Base-by-base conservation (phyloP, 1,140 invertebrate genomes). In the Lanistes nyassanus region DNA sequence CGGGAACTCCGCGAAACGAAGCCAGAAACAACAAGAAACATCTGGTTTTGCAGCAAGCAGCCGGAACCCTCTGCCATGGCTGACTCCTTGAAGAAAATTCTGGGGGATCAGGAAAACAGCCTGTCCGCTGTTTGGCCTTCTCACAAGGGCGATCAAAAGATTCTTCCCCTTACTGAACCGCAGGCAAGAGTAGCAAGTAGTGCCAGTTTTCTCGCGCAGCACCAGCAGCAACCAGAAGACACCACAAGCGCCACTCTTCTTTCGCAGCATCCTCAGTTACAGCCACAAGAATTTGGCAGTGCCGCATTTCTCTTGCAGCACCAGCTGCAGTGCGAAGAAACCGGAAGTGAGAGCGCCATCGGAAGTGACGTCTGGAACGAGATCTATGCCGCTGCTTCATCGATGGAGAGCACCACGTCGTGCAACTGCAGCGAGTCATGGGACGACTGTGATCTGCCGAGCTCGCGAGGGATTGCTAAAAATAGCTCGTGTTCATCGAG, bases 391-490 rank as follows among this genome's bases (percentile, higher is more conserved):
- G 73, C 73, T 37, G 74, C 76, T 5, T 70, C 74, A 7, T 79
- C 77, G 11, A 42, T 75, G 36, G 77, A 79, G 29, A 79, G 74
- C 65, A 65, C 53, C 19, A 64, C 29, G 3, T 71, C 69, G 2
- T 55, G 62, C 51, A 42, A 73, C 51, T 60, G 39, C 68, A 76
- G 74, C 68, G 62, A 67, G 7, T 53, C 36, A 23, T 42, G 47
- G 23, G 77, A 79, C 62, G 65, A 69, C 26, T 73, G 68, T 19
- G 75, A 70, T 9, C 31, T 71, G 23, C 65, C 62, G 26, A 60
- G 34, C 3, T 71, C 56, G 29, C 39, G 47, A 13, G 64, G 47
- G 23, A 31, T 34, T 31, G 3, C 31, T 31, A 23, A 31, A 13
- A 16, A 9, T 16, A 47, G 5, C 19, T 47, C 42, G 0, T 16